Percentiles rank a stretch among this genome's conserved stretches.
phyloP scores from a whole-genome alignment of 2,888 invertebrate genomes.

The Caenorhabditis virilis region DNA sequence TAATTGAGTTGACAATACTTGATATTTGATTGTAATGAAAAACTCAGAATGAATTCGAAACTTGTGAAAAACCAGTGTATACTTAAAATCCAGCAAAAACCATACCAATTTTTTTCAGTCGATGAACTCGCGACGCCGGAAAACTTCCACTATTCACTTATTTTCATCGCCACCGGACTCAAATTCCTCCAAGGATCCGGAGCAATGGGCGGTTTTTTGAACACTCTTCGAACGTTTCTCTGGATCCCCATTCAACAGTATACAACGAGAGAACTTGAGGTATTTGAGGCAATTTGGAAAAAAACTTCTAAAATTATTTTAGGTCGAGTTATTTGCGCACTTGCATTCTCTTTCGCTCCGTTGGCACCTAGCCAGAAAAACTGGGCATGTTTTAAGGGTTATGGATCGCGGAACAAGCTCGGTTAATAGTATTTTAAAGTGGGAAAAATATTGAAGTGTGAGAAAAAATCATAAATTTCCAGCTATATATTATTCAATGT shows the following conservation, averaged over 20 bases:
- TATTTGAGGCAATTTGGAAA: no score
- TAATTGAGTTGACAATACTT: no score
- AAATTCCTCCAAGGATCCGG: slow-evolving; percentile 95
- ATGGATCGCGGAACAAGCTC: slow-evolving; percentile 97
- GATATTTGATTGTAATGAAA: no score
- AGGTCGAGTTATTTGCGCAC: slow-evolving; percentile 61
- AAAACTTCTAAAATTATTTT: no score
- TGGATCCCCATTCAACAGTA: slow-evolving; percentile 97
- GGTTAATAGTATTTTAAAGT: slow-evolving; percentile 86
- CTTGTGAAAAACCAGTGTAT: neutral
- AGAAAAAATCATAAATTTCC: slow-evolving; percentile 7
- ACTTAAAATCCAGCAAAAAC: neutral
- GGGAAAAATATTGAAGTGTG: neutral
- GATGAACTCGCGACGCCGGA: slow-evolving; percentile 77
- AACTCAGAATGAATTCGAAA: neutral
- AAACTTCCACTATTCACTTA: slow-evolving; percentile 84
- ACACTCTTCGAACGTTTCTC: slow-evolving; percentile 85
- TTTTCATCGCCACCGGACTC: slow-evolving; percentile 83
- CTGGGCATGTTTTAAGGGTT: slow-evolving; percentile 91
- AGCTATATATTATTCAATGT: slow-evolving; percentile 79
- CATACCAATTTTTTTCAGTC: slow-evolving; percentile 78
- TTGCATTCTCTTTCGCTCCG: slow-evolving; percentile 78
- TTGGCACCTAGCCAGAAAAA: slow-evolving; percentile 93
- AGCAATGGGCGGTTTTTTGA: slow-evolving; percentile 78
- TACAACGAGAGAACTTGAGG: slow-evolving; percentile 88